These are phyloP conservation scores for Pomatostomus ruficeps DNA, from an alignment of 2,113 vertebrate species.

Conservation along the genomic window DNA sequence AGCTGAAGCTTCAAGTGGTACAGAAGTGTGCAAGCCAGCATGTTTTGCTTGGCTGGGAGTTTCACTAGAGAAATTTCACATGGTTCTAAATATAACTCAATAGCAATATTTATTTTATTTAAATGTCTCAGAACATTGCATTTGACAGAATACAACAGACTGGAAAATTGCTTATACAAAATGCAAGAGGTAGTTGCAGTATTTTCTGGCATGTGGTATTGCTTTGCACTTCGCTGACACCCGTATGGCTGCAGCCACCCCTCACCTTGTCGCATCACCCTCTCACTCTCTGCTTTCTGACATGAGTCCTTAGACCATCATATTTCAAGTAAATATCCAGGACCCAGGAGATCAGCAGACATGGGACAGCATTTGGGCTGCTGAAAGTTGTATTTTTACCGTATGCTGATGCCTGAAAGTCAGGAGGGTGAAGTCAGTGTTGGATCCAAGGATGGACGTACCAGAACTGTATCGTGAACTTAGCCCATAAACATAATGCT, in stretches of 20 bases:
- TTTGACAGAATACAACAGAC: slow-evolving; percentile 68
- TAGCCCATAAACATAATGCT: background rate
- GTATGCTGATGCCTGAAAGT: rapidly evolving
- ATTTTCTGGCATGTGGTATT: slow-evolving; percentile 36
- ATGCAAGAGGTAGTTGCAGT: slow-evolving; percentile 54
- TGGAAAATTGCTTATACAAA: slow-evolving; percentile 69
- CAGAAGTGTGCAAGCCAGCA: background rate
- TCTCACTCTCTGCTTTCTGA: background rate
- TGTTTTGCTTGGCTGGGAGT: slow-evolving; percentile 39
- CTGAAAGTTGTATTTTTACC: background rate
- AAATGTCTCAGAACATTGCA: slow-evolving; percentile 67
- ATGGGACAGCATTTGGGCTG: background rate
- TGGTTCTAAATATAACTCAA: slow-evolving; percentile 55
- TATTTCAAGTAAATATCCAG: background rate
- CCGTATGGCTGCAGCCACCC: background rate
- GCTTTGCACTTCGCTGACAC: slow-evolving; percentile 15
- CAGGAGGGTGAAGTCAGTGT: background rate
- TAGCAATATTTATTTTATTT: slow-evolving; percentile 64
- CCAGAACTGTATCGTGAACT: background rate
- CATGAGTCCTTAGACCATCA: rapidly evolving
- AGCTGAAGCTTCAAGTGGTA: background rate
- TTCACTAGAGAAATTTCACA: slow-evolving; percentile 42
- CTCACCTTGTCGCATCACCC: background rate
- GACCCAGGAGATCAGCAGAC: background rate
- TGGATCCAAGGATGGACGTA: background rate